Evolutionary conservation across 2,797 vertebrate genomes (phyloP), one percentile per base, ranked within the genome.

Genomic region (Amniataba percoides): DNA sequence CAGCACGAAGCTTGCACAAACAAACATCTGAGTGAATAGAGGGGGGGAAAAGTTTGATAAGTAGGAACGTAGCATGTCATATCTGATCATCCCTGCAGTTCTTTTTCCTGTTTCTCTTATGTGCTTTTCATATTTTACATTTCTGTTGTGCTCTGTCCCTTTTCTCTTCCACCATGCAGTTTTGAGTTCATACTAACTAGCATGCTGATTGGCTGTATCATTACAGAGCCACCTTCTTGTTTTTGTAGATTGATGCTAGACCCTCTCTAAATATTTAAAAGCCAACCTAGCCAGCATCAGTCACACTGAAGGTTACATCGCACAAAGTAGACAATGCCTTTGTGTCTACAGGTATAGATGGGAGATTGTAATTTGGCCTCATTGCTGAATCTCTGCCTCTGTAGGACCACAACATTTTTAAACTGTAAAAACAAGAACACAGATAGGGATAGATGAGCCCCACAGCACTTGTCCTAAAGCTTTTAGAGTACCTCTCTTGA

Each of bases 401-500:
- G 48, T 36, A 64, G 23, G 34, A 58, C 39, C 27, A 58, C 36
- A 19, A 5, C 69, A 43, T 74, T 53, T 63, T 51, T 76, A 81
- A 80, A 73, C 42, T 53, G 11, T 58, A 40, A 60, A 62, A 77
- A 63, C 12, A 51, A 67, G 52, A 59, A 71, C 78, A 76, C 55
- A 74, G 82, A 64, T n/a, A 25, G 19, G 62, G 71, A 65, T 53
- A 83, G 12, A 82, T 36, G 43, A 80, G 72, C 63, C 34, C 70
- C 27, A 8, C 42, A 34, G 39, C 51, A 25, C 45, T 78, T 46
- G 34, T 61, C 60, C 55, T 39, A 31, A 83, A 82, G 83, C 85
- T 88, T 88, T 88, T 74, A 89, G 70, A 70, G 67, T 64, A 45
- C 62, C 70, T 87, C 66, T 66, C 86, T 81, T 76, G 43, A 74